phyloP scores from a whole-genome alignment of 2,113 vertebrate species.

The Sinocyclocheilus rhinocerous region DNA sequence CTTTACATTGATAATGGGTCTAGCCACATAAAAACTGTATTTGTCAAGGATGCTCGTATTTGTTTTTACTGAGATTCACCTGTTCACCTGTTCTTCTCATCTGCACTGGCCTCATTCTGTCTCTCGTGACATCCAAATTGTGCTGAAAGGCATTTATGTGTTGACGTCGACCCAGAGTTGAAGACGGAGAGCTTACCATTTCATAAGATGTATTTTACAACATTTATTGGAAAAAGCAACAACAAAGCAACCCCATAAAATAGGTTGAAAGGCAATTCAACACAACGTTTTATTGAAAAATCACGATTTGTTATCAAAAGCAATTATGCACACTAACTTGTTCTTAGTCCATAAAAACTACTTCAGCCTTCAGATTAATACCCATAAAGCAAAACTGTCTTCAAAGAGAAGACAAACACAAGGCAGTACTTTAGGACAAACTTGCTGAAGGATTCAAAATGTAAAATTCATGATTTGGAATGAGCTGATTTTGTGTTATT shows the following conservation, averaged over 20 bases:
- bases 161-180: neutral
- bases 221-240: neutral
- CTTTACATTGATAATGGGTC: neutral
- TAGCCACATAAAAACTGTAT: neutral
- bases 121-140: constrained; percentile 24
- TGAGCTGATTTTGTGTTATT: neutral
- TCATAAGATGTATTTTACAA: neutral
- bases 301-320: constrained; percentile 1
- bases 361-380: neutral
- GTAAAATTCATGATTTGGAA: neutral
- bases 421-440: neutral
- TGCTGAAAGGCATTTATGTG: constrained; percentile 14
- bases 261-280: neutral
- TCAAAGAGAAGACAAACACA: neutral
- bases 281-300: neutral
- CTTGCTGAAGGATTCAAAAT: neutral
- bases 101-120: constrained; percentile 36
- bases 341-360: neutral
- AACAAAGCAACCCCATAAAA: neutral
- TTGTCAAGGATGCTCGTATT: neutral
- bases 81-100: constrained; percentile 32
- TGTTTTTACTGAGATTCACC: constrained; percentile 20
- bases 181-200: neutral
- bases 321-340: neutral
- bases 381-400: constrained; percentile 13